Evolutionary conservation across 2,113 vertebrate genomes (phyloP).

Genomic region (Rattus rattus): DNA sequence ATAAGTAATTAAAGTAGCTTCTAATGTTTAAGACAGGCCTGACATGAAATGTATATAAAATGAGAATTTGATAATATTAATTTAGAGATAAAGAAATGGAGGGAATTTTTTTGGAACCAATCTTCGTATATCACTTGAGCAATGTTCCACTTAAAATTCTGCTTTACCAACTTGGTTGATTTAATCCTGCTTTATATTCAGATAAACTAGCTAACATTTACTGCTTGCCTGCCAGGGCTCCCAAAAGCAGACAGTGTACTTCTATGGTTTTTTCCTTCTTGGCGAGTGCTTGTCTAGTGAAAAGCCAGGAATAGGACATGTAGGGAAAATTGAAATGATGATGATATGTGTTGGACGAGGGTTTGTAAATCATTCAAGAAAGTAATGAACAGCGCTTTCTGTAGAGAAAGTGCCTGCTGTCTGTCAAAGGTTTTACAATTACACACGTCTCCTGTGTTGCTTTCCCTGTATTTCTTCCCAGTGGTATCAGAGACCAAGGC

Average conservation of each 20-base stretch:
- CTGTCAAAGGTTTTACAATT: not conserved
- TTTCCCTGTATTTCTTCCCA: not conserved
- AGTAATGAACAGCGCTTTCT: not conserved
- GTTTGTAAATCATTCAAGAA: slow-evolving; percentile 13
- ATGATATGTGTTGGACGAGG: not conserved
- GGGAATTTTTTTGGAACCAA: not conserved
- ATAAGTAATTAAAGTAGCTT: slow-evolving; percentile 10
- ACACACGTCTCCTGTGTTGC: accelerated
- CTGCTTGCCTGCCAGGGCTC: slow-evolving; percentile 35
- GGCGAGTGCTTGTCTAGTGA: not conserved
- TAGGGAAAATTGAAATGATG: not conserved
- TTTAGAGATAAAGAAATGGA: slow-evolving; percentile 69
- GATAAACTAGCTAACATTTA: slow-evolving; percentile 79
- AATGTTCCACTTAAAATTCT: slow-evolving; percentile 77
- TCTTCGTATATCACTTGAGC: slow-evolving; percentile 68
- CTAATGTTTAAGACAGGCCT: slow-evolving; percentile 19
- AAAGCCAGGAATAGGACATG: not conserved
- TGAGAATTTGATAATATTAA: slow-evolving; percentile 53
- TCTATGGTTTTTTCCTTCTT: not conserved
- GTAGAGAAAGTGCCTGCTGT: not conserved
- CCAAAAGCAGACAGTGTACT: not conserved
- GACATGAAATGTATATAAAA: slow-evolving; percentile 39
- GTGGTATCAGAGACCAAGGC: not conserved
- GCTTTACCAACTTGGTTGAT: slow-evolving; percentile 72
- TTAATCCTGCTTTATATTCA: slow-evolving; percentile 76